Base-by-base conservation (phyloP, 2,113 vertebrate genomes). In the Gadus macrocephalus region DNA sequence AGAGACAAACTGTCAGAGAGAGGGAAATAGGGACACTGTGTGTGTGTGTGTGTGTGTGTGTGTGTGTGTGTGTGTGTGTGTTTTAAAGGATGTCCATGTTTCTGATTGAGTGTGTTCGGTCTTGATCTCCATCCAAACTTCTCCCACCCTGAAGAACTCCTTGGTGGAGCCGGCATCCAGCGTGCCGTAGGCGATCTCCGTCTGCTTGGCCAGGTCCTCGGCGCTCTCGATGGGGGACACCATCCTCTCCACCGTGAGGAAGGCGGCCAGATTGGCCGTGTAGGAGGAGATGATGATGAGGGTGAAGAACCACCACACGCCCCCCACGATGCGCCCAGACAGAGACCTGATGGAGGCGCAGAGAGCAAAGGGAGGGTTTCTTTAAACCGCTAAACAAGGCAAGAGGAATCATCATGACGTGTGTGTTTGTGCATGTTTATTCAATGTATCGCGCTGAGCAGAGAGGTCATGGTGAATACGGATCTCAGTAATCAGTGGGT, bases 291-390 rank as follows among this genome's bases (percentile, higher is more conserved):
- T 99, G 92, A 99, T 99, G 92, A 99, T 99, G 85, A 99, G 91
- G 72, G 97, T 99, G 91, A 99, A 99, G 93, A 99, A 99, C 97
- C 97, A 99, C 97, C 97, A 99, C 80, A 99, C 97, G 0, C 97
- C 97, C 62, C 96, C 96, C 0, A 99, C 97, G 27, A 99, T 99
- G 20, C 97, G 95, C 60, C 97, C 97, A 0, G 97, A 98, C 62
- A 99, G 93, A 68, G 97, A 99, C 88, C 97, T 98, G 78, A 70
- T 1, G 59, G 4, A 1, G 17, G 85, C 73, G 68, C 68, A 82
- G 83, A 83, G 25, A 17, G 62, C 35, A 60, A 17, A 35, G 63
- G 28, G 16, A 8, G 31, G 3, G 14, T 4, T 5, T 15, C 20
- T 9, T 28, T 0, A 63, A 5, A 25, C 19, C 19, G 15, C 5